Evolutionary conservation across 2,797 vertebrate species (phyloP).

Genomic region (Schizothorax lantsangensis): DNA sequence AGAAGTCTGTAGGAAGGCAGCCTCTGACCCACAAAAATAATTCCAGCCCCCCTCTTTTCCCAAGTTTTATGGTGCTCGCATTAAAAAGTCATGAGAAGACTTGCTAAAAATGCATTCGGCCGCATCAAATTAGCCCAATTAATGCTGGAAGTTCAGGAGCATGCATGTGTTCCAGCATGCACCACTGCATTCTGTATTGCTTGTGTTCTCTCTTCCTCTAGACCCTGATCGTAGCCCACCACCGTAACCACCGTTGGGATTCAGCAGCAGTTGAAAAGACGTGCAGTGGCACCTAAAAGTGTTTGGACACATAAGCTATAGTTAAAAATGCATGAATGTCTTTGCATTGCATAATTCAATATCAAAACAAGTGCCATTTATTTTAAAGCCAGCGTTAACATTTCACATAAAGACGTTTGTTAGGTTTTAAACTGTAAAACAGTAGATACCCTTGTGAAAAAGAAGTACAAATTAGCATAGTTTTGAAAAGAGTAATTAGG

Average conservation of each 20-base stretch:
- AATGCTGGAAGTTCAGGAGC: constrained; percentile 11
- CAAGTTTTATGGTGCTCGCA: constrained; percentile 40
- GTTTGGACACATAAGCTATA: neutral
- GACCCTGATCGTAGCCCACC: neutral
- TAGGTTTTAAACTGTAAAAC: neutral
- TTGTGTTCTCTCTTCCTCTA: neutral
- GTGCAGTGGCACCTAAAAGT: neutral
- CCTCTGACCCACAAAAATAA: constrained; percentile 48
- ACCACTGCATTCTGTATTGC: neutral
- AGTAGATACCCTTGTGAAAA: neutral
- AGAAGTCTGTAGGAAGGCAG: constrained; percentile 12
- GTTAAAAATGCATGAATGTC: constrained; percentile 9
- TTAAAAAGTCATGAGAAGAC: constrained; percentile 55
- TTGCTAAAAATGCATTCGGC: constrained; percentile 50
- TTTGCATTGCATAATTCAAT: neutral
- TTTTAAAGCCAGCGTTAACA: neutral
- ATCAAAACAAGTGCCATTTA: neutral
- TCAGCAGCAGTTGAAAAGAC: neutral
- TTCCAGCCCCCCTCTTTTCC: constrained; percentile 32
- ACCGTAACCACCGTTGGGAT: neutral
- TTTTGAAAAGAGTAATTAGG: neutral
- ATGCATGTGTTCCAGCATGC: constrained; percentile 22
- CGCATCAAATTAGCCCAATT: constrained; percentile 57
- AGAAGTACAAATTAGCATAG: neutral
- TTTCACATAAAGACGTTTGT: neutral